Conservation (phyloP, 2,888 invertebrate genomes). For the Chirona hameri region DNA sequence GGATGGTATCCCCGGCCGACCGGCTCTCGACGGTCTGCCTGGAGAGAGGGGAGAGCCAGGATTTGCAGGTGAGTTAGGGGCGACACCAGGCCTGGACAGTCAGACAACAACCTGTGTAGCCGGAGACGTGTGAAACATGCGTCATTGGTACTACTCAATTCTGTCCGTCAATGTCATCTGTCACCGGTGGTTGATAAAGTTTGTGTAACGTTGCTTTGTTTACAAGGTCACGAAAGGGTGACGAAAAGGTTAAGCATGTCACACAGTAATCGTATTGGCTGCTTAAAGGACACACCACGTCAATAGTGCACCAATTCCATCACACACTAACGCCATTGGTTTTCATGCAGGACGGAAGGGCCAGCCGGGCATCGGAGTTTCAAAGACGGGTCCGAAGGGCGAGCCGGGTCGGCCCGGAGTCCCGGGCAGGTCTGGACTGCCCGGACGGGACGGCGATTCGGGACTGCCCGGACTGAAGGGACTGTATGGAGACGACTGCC, state of each 20-base stretch:
- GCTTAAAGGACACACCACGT: no score
- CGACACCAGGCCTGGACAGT: neutral
- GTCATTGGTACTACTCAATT: no score
- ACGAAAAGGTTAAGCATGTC: no score
- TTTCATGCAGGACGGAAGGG: conserved; percentile 36
- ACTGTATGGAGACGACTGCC: conserved; percentile 35
- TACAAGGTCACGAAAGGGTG: no score
- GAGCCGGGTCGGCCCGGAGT: conserved; percentile 36
- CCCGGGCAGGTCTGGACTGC: conserved; percentile 42
- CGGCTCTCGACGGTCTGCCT: neutral
- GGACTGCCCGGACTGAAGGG: conserved; percentile 37
- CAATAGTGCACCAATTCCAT: no score
- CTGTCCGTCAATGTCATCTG: no score
- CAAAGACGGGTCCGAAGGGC: conserved; percentile 37
- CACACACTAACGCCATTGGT: no score
- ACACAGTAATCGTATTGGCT: no score
- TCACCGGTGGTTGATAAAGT: no score
- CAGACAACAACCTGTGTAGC: no score
- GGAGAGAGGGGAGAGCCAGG: conserved; percentile 40
- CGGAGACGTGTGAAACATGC: no score
- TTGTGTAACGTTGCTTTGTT: no score
- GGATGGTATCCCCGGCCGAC: conserved; percentile 27
- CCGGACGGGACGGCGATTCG: conserved; percentile 43
- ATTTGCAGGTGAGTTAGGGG: neutral
- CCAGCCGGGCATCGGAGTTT: conserved; percentile 35